phyloP scores from a whole-genome alignment of 2,113 vertebrate species.

The Dinomys branickii region DNA sequence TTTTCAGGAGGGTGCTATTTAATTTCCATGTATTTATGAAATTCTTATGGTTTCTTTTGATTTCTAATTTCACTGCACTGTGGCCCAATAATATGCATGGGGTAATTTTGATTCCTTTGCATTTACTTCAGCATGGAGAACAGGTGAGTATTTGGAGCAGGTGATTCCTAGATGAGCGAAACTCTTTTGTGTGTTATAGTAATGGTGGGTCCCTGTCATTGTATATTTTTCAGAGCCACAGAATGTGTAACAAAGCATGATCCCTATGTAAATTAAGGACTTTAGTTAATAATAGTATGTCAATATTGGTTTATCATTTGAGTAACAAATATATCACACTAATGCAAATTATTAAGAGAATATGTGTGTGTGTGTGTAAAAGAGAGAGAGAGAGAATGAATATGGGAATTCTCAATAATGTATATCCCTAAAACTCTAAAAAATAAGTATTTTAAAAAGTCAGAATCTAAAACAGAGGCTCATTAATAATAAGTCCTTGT shows the following conservation, averaged over 20 bases:
- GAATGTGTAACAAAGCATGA: not conserved
- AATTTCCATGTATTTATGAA: too few species aligned
- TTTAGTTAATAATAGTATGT: slow-evolving; percentile 7
- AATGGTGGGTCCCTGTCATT: not conserved
- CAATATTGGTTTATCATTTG: not conserved
- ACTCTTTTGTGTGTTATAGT: not conserved
- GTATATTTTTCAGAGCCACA: slow-evolving; percentile 19
- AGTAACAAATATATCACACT: not conserved
- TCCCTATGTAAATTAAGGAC: not conserved
- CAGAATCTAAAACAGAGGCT: not conserved
- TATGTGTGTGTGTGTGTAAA: not conserved
- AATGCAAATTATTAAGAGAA: not conserved
- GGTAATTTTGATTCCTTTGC: too few species aligned
- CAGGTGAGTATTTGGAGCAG: not conserved
- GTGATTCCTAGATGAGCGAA: not conserved
- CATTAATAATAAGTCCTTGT: not conserved
- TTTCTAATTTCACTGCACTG: too few species aligned
- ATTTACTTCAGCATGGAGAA: too few species aligned
- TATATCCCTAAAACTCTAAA: not conserved
- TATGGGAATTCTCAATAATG: not conserved
- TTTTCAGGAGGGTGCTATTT: too few species aligned
- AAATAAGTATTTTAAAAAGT: not conserved
- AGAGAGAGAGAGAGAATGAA: not conserved
- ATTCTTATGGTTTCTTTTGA: too few species aligned
- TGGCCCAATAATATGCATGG: too few species aligned